phyloP scores from a whole-genome alignment of 1,140 invertebrate genomes.

The Diabrotica virgifera region DNA sequence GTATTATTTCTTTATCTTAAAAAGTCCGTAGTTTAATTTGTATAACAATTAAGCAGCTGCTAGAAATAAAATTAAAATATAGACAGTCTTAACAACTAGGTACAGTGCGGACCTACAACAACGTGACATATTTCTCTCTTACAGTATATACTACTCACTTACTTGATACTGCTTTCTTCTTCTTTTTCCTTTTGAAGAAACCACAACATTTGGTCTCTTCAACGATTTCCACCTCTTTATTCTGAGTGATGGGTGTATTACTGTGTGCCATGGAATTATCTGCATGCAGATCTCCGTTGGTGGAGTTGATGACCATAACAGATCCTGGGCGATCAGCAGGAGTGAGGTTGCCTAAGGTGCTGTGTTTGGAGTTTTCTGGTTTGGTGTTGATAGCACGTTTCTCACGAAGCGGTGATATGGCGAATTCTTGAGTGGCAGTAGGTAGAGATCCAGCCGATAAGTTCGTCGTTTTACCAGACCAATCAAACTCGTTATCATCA shows the following conservation, averaged over 20 bases:
- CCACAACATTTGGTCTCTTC: slow-evolving; percentile 95
- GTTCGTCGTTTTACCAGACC: slow-evolving; percentile 88
- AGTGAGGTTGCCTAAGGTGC: slow-evolving; percentile 72
- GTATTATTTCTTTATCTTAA: too few species aligned
- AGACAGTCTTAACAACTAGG: too few species aligned
- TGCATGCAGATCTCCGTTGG: slow-evolving; percentile 90
- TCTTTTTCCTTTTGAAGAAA: slow-evolving; percentile 97
- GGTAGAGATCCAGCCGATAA: slow-evolving; percentile 49
- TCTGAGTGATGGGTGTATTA: slow-evolving; percentile 92
- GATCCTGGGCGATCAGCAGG: slow-evolving; percentile 87
- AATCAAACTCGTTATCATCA: slow-evolving; percentile 96
- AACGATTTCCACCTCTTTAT: slow-evolving; percentile 87
- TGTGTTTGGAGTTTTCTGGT: slow-evolving; percentile 56
- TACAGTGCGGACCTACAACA: background rate
- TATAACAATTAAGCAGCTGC: too few species aligned
- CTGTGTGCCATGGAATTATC: slow-evolving; percentile 95
- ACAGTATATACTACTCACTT: slow-evolving; percentile 5
- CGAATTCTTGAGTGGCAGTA: slow-evolving; percentile 15
- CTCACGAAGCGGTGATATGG: slow-evolving; percentile 9
- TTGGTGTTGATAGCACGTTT: slow-evolving; percentile 44
- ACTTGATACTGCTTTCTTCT: slow-evolving; percentile 52
- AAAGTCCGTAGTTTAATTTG: too few species aligned
- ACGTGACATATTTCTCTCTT: background rate
- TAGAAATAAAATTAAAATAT: too few species aligned
- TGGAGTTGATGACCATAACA: slow-evolving; percentile 91